A percentile compares a stretch with the other conserved stretches of the same genome.
These are phyloP conservation scores for Ambastaia sidthimunki DNA, from an alignment of 2,797 vertebrate species.

Conservation along the genomic window DNA sequence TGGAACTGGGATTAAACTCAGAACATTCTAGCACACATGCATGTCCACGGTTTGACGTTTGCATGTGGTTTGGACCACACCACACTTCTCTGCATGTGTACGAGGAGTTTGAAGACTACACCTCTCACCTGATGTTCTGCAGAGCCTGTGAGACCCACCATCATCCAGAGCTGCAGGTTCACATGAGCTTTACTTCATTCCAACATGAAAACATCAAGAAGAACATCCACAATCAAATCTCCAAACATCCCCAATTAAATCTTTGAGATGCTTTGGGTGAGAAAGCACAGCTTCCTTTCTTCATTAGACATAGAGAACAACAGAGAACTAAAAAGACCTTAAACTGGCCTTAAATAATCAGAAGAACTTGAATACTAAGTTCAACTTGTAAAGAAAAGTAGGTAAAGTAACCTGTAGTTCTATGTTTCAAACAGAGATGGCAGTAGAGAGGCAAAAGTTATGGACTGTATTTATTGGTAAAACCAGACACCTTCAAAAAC, in stretches of 20 bases:
- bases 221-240: slow-evolving; percentile 59
- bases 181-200: slow-evolving; percentile 26
- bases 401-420: no score
- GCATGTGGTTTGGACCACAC: slow-evolving; percentile 4
- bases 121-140: slow-evolving; percentile 11
- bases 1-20: neutral
- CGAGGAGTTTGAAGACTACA: neutral
- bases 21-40: neutral
- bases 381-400: no score
- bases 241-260: no score
- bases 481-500: no score
- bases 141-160: neutral
- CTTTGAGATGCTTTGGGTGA: slow-evolving; percentile 37
- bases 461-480: no score
- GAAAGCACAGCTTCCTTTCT: slow-evolving; percentile 54
- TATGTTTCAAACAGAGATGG: no score
- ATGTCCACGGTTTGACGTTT: neutral
- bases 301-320: slow-evolving; percentile 32
- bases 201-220: neutral
- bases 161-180: slow-evolving; percentile 15
- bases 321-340: slow-evolving; percentile 22
- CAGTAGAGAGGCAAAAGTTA: no score
- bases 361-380: slow-evolving; percentile 1
- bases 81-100: neutral
- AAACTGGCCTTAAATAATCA: neutral